Evolutionary conservation across 1,140 invertebrate species (phyloP).

Genomic region (Rhopalosiphum padi): DNA sequence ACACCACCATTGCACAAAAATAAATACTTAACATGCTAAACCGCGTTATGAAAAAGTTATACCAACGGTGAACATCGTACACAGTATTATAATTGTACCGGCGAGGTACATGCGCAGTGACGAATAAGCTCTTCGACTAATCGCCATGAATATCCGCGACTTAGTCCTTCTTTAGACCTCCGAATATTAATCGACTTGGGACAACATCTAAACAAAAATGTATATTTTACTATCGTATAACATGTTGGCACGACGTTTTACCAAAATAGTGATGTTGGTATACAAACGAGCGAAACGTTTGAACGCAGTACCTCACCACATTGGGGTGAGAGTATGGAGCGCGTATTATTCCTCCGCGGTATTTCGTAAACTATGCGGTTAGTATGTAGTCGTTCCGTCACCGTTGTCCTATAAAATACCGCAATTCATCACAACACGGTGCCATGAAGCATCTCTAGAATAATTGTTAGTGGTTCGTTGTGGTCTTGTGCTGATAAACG

Average conservation of each 20-base stretch:
- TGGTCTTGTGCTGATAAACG: neutral
- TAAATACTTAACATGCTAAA: neutral
- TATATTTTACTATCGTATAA: neutral
- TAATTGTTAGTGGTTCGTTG: neutral
- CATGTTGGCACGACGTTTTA: neutral
- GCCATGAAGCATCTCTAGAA: neutral
- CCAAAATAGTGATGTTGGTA: neutral
- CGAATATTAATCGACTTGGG: neutral
- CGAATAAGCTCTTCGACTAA: neutral
- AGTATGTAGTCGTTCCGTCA: neutral
- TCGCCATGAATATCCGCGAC: neutral
- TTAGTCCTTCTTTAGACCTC: neutral
- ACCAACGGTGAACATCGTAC: neutral
- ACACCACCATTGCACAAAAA: neutral
- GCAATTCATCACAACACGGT: neutral
- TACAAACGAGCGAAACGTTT: neutral
- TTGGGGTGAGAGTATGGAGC: neutral
- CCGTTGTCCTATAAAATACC: neutral
- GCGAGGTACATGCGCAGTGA: too few relatives aligned
- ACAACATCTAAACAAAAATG: neutral
- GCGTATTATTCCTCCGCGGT: neutral
- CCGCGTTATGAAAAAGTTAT: neutral
- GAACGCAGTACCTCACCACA: neutral
- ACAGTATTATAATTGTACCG: too few relatives aligned
- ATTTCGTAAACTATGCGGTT: neutral